Evolutionary conservation across 1,140 invertebrate genomes (phyloP).

Genomic region (Phthorimaea operculella): DNA sequence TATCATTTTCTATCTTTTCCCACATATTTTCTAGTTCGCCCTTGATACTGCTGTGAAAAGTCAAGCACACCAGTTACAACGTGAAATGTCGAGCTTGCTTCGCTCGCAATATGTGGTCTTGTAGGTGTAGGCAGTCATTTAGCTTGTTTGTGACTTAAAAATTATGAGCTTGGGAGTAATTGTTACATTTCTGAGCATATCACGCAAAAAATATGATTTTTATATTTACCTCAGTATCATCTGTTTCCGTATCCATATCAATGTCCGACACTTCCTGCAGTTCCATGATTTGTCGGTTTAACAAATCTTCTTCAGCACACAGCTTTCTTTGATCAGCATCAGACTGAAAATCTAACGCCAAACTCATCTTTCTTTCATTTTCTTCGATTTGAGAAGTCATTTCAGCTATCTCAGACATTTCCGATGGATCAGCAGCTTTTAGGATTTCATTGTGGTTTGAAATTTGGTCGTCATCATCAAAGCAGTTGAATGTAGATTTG

Average conservation of each 20-base stretch:
- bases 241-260: conserved; percentile 83
- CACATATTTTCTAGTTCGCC: too few relatives aligned
- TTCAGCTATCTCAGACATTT: conserved; percentile 64
- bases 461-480: conserved; percentile 58
- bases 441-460: conserved; percentile 51
- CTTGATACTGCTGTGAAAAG: too few relatives aligned
- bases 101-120: too few relatives aligned
- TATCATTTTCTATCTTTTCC: too few relatives aligned
- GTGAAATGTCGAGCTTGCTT: too few relatives aligned
- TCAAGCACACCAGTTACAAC: too few relatives aligned
- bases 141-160: too few relatives aligned
- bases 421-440: conserved; percentile 52
- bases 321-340: conserved; percentile 73
- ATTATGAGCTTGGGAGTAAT: too few relatives aligned
- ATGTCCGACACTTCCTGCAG: conserved; percentile 82
- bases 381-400: conserved; percentile 68
- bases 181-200: too few relatives aligned
- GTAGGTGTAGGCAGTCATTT: too few relatives aligned
- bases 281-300: conserved; percentile 85
- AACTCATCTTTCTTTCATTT: conserved; percentile 63
- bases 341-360: conserved; percentile 61
- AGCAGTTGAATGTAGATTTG: conserved; percentile 49
- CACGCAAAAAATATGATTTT: too few relatives aligned
- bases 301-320: conserved; percentile 80
- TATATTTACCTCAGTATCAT: conserved; percentile 72